Percentiles rank a stretch among this genome's conserved stretches.
Evolutionary conservation across 2,797 vertebrate genomes (phyloP).

Genomic region (Gobio occitaniae): DNA sequence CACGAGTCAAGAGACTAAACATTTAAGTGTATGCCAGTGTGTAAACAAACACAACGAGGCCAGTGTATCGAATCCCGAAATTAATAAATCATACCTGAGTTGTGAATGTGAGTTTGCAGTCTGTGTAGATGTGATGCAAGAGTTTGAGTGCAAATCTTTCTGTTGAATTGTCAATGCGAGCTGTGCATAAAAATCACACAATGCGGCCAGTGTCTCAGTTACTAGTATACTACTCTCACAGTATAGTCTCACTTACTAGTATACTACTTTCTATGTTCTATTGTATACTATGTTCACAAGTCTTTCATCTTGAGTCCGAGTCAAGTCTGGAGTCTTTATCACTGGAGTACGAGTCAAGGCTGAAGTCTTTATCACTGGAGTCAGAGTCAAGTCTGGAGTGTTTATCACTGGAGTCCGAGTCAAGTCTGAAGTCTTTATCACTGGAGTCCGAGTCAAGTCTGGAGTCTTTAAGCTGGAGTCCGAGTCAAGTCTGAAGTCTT

Average conservation of each 20-base stretch:
- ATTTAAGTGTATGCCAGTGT: neutral
- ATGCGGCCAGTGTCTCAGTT: neutral
- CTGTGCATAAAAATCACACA: neutral
- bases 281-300: too few relatives aligned
- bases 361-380: too few relatives aligned
- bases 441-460: too few relatives aligned
- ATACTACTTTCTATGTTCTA: neutral
- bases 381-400: too few relatives aligned
- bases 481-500: too few relatives aligned
- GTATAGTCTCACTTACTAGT: neutral
- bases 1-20: neutral
- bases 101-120: neutral
- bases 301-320: too few relatives aligned
- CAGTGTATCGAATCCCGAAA: neutral
- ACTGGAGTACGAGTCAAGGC: too few relatives aligned
- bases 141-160: neutral
- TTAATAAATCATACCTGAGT: neutral
- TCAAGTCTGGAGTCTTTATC: too few relatives aligned
- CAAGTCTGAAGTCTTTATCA: too few relatives aligned
- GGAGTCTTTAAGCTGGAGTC: too few relatives aligned
- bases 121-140: neutral
- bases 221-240: neutral
- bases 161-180: neutral
- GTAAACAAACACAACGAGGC: neutral
- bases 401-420: too few relatives aligned